Evolutionary conservation across 1,140 invertebrate genomes (phyloP), one percentile per base, ranked within the genome.

Genomic region (Chrysoperla carnea): DNA sequence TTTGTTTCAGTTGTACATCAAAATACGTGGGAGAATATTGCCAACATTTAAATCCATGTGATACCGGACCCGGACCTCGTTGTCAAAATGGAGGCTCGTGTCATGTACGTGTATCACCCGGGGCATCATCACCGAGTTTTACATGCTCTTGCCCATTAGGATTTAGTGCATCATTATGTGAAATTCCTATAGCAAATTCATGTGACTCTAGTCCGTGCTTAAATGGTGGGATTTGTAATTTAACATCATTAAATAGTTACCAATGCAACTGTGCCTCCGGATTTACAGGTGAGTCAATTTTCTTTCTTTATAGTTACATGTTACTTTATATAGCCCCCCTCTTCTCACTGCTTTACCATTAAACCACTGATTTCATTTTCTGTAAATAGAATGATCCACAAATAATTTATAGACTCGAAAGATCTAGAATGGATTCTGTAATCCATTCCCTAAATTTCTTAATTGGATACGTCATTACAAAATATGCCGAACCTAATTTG

Each of bases 11-110:
- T 56, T 97, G 92, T 62, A 84, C 86, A 43, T 75, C 83, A 13
- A 75, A 80, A 57, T 92, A 80, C 65, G 84, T 91, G 36, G 91
- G 91, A 48, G 87, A 93, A 59, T 94, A 88, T 65, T 97, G 92
- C 57, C 84, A 95, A 56, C 77, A 90, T 58, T 67, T 76, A 45
- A 94, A 95, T 65, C 91, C 92, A 1, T 97, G 92, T 61, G 75
- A 84, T 54, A 88, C 84, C 38, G 84, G 79, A 6, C 74, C 75
- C 0, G 75, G 72, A 15, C 68, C 74, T 9, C 74, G 85, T 36
- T 91, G 85, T 63, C 86, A 92, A 61, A 96, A 97, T 61, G 88
- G 88, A 6, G 92, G 90, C 38, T 84, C 83, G 2, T 96, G 93
- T 60, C 64, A 79, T 43, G 85, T 91, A 14, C 67, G 75, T 39